Conservation (phyloP, 2,797 vertebrate species). For the Acanthis flammea region DNA sequence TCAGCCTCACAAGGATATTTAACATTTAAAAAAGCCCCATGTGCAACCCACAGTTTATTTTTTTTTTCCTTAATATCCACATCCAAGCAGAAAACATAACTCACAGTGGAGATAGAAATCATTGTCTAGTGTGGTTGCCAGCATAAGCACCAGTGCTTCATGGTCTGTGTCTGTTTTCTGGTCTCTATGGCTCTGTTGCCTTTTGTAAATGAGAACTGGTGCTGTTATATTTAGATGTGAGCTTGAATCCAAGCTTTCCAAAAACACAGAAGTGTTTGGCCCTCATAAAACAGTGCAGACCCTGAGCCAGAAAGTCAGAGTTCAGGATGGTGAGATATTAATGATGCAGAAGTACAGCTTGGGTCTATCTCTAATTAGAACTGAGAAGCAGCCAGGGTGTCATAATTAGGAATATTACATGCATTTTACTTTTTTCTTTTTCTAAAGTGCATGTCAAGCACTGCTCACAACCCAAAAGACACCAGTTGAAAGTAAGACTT, state of each 20-base stretch:
- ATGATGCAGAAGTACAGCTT: not conserved
- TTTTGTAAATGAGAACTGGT: not conserved
- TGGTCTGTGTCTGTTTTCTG: not conserved
- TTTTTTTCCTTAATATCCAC: not conserved
- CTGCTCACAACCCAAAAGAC: not conserved
- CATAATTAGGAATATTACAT: not conserved
- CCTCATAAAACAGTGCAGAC: not conserved
- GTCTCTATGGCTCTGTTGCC: conserved; percentile 10
- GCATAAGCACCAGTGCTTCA: not conserved
- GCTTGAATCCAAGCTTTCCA: not conserved
- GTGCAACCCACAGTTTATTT: not conserved
- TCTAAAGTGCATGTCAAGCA: not conserved
- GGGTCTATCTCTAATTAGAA: not conserved
- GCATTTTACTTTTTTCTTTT: not conserved
- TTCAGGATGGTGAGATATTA: not conserved
- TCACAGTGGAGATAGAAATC: not conserved
- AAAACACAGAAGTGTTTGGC: not conserved
- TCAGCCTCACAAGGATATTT: not conserved
- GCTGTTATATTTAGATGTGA: conserved; percentile 29
- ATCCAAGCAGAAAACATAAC: not conserved
- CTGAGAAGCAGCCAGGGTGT: not conserved
- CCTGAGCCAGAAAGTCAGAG: not conserved
- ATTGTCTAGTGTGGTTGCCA: not conserved
- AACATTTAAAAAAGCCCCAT: not conserved
- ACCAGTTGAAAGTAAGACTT: not conserved